These are phyloP conservation scores for Rhaphigaster nebulosa DNA, from an alignment of 2,888 invertebrate genomes.

Conservation along the genomic window DNA sequence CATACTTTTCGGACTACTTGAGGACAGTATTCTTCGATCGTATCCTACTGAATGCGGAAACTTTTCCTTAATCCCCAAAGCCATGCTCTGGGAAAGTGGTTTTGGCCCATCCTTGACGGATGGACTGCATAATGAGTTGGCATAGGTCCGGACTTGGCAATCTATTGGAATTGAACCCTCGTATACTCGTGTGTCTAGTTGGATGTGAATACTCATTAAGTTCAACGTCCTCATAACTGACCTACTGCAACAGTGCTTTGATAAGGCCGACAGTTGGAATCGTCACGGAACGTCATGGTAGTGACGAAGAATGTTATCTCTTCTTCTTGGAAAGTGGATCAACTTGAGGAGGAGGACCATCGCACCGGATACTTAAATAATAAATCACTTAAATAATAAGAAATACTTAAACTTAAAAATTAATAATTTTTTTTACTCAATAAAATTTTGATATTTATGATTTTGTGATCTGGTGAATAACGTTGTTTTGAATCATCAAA, in stretches of 20 bases:
- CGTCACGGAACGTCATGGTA: neutral
- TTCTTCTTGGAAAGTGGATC: neutral
- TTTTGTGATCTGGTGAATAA: too few relatives aligned
- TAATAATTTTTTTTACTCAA: too few relatives aligned
- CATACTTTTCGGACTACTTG: neutral
- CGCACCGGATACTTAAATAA: too few relatives aligned
- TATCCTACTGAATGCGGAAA: neutral
- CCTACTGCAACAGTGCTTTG: neutral
- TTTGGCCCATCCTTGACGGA: neutral
- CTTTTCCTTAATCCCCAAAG: neutral
- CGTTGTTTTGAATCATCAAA: too few relatives aligned
- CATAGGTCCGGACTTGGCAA: neutral
- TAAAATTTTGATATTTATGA: too few relatives aligned
- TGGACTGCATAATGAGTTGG: neutral
- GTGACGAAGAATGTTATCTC: neutral
- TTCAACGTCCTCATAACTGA: conserved; percentile 7
- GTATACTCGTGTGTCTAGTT: neutral
- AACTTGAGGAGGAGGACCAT: neutral
- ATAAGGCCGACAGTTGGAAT: neutral
- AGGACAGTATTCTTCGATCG: neutral
- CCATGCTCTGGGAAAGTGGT: neutral
- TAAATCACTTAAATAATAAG: too few relatives aligned
- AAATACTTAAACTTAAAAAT: too few relatives aligned
- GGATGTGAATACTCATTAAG: neutral
- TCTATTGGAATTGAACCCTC: conserved; percentile 2